These are phyloP conservation scores for Scatophagus argus DNA, from an alignment of 2,113 vertebrate genomes.

Conservation along the genomic window DNA sequence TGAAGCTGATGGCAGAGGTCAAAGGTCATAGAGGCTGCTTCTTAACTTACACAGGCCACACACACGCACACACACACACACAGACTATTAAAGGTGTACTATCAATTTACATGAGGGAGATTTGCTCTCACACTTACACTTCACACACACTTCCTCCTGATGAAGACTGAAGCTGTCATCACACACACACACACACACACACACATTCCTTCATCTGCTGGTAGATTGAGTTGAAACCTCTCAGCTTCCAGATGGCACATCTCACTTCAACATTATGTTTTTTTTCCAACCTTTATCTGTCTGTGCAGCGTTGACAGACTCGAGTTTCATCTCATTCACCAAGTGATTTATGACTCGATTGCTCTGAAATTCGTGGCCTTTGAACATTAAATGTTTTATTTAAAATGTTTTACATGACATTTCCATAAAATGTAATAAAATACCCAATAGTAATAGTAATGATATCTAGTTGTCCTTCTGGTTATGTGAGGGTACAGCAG, in stretches of 20 bases:
- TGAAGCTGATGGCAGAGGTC: conserved; percentile 54
- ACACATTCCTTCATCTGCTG: conserved; percentile 63
- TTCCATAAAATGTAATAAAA: too few relatives aligned
- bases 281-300: conserved; percentile 43
- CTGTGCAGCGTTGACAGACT: not conserved
- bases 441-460: too few relatives aligned
- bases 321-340: conserved; percentile 12
- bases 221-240: conserved; percentile 34
- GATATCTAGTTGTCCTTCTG: too few relatives aligned
- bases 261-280: conserved; percentile 40
- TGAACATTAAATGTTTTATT: fast-evolving
- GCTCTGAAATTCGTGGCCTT: not conserved
- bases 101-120: conserved; percentile 71
- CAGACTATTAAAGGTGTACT: conserved; percentile 41
- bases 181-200: conserved; percentile 27
- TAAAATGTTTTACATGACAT: too few relatives aligned
- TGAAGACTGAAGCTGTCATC: conserved; percentile 67
- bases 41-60: conserved; percentile 66
- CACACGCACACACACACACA: conserved; percentile 44
- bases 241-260: conserved; percentile 53
- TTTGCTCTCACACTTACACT: conserved; percentile 62
- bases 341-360: not conserved
- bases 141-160: conserved; percentile 42
- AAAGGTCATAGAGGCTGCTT: conserved; percentile 63
- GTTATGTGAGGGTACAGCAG: too few relatives aligned